Base-by-base conservation (phyloP, 2,888 invertebrate genomes). In the Campoplex nolae region DNA sequence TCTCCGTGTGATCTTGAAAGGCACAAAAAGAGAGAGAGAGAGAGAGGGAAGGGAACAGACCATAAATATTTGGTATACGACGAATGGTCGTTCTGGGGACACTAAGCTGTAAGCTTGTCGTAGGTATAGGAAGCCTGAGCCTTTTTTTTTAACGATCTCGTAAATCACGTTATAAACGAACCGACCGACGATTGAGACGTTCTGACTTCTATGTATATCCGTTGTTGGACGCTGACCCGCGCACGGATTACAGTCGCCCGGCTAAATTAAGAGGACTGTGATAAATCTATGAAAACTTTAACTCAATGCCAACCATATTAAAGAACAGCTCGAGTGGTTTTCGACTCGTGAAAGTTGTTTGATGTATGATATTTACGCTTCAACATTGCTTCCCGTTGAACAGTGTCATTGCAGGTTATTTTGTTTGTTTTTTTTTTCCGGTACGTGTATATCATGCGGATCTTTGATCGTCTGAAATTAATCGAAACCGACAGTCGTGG, bases 91-190 rank as follows among this genome's bases (percentile, higher is more conserved):
- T 81, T 68, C 32, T 51, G 45, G 78, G 56, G 79, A 84, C 83
- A 78, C 65, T 48, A 65, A 58, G 81, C 73, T 73, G 62, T 71
- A 67, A 77, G 51, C 76, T 80, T 42, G 75, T 65, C 86, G 51
- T 62, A 32, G 62, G 62, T 80, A 54, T 84, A 76, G 71, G 79
- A 87, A 83, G 83, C 80, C 62, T 81, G 74, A 83, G 88, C 88
- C 90, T 91, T 58, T 70, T 58, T 70, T 90, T 88, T 91, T 91
- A 92, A 91, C 90, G 92, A 92, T 90, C 91, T 89, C 92, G 92
- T 91, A 91, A 91, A 91, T 91, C 92, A 91, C 84, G 85, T 89
- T 87, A 87, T 83, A 77, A 83, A 85, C 81, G 76, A 62, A 42
- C 73, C 77, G 83, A 78, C 81, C 70, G 65, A 62, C 65, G 87